These are phyloP conservation scores for Sparus aurata DNA, from an alignment of 2,797 vertebrate genomes.

Conservation along the genomic window DNA sequence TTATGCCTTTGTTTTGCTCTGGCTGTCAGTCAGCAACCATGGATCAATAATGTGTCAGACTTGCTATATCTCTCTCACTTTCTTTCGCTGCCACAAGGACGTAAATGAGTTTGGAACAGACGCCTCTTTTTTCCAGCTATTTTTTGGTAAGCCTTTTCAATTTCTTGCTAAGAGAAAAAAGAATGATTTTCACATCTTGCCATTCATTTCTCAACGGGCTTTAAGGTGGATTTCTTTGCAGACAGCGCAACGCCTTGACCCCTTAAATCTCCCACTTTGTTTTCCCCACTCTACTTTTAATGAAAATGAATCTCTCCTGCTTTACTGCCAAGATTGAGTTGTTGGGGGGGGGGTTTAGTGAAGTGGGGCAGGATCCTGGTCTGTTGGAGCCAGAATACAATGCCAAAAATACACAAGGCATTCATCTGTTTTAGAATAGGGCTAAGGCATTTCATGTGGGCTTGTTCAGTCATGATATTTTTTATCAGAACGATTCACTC, in stretches of 20 bases:
- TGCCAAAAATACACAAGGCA: conserved; percentile 17
- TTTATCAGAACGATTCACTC: conserved; percentile 2
- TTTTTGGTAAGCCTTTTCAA: conserved; percentile 74
- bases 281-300: conserved; percentile 67
- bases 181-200: conserved; percentile 70
- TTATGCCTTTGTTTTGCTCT: conserved; percentile 64
- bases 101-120: conserved; percentile 69
- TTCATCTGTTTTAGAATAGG: conserved; percentile 15
- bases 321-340: conserved; percentile 55
- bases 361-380: background rate
- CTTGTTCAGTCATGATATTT: conserved; percentile 20
- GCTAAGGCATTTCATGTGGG: background rate
- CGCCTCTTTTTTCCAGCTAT: conserved; percentile 19
- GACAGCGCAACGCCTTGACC: conserved; percentile 43
- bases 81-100: conserved; percentile 48
- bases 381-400: background rate
- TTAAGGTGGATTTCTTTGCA: conserved; percentile 63
- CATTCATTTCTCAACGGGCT: conserved; percentile 63
- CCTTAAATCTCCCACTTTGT: conserved; percentile 68
- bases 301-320: conserved; percentile 71
- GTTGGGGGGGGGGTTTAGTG: conserved; percentile 29
- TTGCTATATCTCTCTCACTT: conserved; percentile 59
- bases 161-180: conserved; percentile 69
- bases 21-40: conserved; percentile 63
- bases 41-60: conserved; percentile 79